Evolutionary conservation across 2,113 vertebrate genomes (phyloP).

Genomic region (Hoplias malabaricus): DNA sequence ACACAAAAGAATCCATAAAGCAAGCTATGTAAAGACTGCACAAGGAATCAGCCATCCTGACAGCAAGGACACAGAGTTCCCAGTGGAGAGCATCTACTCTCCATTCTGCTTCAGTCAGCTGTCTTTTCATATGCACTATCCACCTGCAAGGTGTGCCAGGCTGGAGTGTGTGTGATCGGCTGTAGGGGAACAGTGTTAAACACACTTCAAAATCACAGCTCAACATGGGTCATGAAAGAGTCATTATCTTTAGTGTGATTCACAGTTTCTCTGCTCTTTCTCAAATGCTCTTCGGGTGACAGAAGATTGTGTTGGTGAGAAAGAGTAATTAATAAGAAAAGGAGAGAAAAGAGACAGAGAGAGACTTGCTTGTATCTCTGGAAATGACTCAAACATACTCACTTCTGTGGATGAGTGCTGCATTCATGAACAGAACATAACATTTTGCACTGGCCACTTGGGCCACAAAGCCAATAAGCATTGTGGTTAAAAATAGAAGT

Average conservation of each 20-base stretch:
- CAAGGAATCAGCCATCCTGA: constrained; percentile 64
- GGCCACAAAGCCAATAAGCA: too few species aligned
- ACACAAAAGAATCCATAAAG: constrained; percentile 1
- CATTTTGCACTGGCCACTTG: too few species aligned
- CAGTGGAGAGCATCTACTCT: constrained; percentile 53
- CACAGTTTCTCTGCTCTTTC: not conserved
- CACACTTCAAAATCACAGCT: constrained; percentile 14
- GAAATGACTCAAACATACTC: not conserved
- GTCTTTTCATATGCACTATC: constrained; percentile 62
- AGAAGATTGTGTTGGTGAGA: not conserved
- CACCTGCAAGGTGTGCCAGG: constrained; percentile 53
- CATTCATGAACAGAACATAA: too few species aligned
- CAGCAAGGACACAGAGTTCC: constrained; percentile 72
- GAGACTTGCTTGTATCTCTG: not conserved
- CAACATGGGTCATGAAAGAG: not conserved
- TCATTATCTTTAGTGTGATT: constrained; percentile 14
- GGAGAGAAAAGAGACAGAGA: not conserved
- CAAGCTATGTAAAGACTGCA: constrained; percentile 45
- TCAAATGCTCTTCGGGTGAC: not conserved
- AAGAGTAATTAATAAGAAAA: not conserved
- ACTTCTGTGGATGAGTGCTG: not conserved
- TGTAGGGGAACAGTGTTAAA: constrained; percentile 23
- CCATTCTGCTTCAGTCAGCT: constrained; percentile 69
- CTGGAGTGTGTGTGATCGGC: constrained; percentile 19
- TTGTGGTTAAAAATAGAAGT: too few species aligned